Evolutionary conservation across 2,888 invertebrate genomes (phyloP).

Genomic region (Phaedon cochleariae): DNA sequence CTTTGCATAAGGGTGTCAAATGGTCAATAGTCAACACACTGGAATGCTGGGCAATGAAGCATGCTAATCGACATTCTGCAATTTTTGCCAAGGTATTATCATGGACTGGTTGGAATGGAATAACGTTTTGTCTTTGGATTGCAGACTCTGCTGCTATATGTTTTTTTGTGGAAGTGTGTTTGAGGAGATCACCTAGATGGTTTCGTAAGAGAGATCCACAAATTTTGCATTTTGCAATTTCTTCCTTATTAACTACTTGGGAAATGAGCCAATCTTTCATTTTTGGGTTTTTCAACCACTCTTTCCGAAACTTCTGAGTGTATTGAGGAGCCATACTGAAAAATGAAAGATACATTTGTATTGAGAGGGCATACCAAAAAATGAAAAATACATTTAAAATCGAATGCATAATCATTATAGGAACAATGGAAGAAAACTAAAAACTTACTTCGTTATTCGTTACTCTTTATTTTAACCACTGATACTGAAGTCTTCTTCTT

Average conservation of each 20-base stretch:
- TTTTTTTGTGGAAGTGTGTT: neutral
- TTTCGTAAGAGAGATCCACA: conserved; percentile 9
- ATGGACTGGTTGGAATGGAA: neutral
- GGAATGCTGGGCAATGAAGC: neutral
- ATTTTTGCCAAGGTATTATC: neutral
- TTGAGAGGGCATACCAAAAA: no score
- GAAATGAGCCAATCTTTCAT: conserved; percentile 30
- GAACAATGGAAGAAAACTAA: no score
- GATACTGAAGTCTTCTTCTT: no score
- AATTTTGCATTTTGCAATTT: conserved; percentile 31
- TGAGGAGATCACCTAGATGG: neutral
- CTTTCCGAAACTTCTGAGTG: conserved; percentile 9
- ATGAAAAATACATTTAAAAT: no score
- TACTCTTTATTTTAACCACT: no score
- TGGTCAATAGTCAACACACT: neutral
- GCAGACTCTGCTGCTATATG: neutral
- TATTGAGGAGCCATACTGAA: conserved; percentile 8
- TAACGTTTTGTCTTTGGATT: neutral
- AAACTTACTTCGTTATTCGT: no score
- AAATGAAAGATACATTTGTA: no score
- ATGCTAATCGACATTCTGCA: neutral
- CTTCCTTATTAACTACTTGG: conserved; percentile 22
- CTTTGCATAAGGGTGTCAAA: neutral
- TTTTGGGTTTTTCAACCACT: conserved; percentile 28
- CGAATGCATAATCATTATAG: no score